These are phyloP conservation scores for Dicaeum eximium DNA, from an alignment of 2,113 vertebrate genomes.

Conservation along the genomic window DNA sequence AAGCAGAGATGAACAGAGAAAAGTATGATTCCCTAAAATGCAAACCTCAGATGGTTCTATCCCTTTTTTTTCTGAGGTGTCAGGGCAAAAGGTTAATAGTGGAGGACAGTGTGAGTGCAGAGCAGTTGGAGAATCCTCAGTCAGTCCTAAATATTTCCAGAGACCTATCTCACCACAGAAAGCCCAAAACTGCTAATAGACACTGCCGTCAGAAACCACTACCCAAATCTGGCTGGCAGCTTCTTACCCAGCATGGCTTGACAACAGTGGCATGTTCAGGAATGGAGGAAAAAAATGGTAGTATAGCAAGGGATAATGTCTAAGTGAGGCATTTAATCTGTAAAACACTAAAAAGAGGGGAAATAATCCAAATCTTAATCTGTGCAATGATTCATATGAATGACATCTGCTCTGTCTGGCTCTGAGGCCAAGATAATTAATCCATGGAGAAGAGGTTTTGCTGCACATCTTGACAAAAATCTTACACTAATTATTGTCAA, in stretches of 20 bases:
- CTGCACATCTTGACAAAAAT: neutral
- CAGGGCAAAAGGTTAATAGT: neutral
- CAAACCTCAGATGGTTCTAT: neutral
- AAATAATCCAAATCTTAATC: neutral
- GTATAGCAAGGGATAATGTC: neutral
- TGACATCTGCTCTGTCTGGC: neutral
- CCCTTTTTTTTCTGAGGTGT: neutral
- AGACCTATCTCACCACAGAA: neutral
- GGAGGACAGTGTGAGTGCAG: neutral
- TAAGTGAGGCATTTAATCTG: neutral
- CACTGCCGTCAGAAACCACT: neutral
- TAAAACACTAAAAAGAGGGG: neutral
- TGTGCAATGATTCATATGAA: neutral
- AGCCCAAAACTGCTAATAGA: neutral
- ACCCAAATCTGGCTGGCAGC: neutral
- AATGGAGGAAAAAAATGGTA: neutral
- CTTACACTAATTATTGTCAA: neutral
- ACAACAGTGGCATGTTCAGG: neutral
- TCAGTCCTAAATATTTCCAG: neutral
- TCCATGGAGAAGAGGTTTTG: neutral
- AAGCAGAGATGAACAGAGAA: neutral
- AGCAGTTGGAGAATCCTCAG: neutral
- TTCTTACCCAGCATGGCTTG: neutral
- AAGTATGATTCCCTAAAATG: neutral
- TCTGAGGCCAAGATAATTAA: neutral